These are phyloP conservation scores for Habroteleia sp. DNA, from an alignment of 2,888 invertebrate genomes.

Conservation along the genomic window DNA sequence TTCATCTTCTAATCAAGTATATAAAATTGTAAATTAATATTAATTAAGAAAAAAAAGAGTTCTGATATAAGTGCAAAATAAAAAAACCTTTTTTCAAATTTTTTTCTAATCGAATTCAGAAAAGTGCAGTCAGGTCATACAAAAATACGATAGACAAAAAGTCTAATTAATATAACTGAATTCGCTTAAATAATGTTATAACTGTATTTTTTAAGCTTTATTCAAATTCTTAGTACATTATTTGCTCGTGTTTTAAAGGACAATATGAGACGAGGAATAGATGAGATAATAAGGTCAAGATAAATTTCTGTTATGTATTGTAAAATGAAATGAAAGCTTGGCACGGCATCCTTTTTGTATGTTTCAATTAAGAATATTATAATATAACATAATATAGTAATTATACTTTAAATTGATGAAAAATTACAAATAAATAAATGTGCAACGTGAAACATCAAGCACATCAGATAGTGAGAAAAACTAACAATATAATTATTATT, in stretches of 20 bases:
- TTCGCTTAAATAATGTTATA: not conserved
- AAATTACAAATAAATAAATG: conserved; percentile 4
- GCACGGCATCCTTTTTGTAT: conserved; percentile 74
- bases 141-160: conserved; percentile 64
- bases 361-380: conserved; percentile 4
- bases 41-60: too few relatives aligned
- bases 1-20: too few relatives aligned
- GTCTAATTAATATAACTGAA: not conserved
- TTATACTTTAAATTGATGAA: conserved; percentile 1
- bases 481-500: too few relatives aligned
- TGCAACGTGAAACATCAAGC: conserved; percentile 29
- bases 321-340: conserved; percentile 70
- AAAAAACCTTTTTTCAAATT: too few relatives aligned
- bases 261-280: conserved; percentile 25
- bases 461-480: conserved; percentile 29
- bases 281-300: conserved; percentile 31
- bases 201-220: not conserved
- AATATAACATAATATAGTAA: conserved; percentile 4
- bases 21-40: too few relatives aligned
- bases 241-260: conserved; percentile 18
- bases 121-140: conserved; percentile 78
- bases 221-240: not conserved
- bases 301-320: conserved; percentile 10
- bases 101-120: too few relatives aligned
- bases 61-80: too few relatives aligned